A percentile compares a stretch with the other conserved stretches of the same genome.
Evolutionary conservation across 2,797 vertebrate genomes (phyloP).

Genomic region (Dicrostonyx torquatus): DNA sequence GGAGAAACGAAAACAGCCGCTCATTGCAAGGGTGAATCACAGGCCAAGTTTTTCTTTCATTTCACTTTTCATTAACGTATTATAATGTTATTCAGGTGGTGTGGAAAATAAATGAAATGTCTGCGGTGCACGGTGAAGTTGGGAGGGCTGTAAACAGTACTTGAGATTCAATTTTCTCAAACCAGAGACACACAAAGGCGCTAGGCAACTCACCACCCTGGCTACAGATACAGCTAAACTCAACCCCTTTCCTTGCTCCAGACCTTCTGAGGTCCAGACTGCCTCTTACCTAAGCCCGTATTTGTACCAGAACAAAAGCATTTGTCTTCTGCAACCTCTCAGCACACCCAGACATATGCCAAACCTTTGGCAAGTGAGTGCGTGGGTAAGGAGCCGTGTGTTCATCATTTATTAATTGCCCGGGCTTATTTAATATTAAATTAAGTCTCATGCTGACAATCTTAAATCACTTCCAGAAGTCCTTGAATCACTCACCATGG

Average conservation of each 20-base stretch:
- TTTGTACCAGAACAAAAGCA: not conserved
- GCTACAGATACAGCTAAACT: not conserved
- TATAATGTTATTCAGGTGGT: conserved; percentile 2
- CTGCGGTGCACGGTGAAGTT: not conserved
- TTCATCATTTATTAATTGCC: not conserved
- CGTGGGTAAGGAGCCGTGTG: not conserved
- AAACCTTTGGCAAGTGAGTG: not conserved
- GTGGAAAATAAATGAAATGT: conserved; percentile 34
- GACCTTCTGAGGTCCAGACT: too few species aligned
- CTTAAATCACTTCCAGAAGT: conserved; percentile 11
- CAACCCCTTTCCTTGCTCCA: not conserved
- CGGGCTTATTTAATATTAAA: not conserved
- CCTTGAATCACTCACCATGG: not conserved
- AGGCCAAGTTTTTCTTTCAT: conserved; percentile 31
- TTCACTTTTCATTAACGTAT: conserved; percentile 57
- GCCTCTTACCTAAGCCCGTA: not conserved
- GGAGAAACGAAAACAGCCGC: conserved; percentile 14
- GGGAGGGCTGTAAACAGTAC: not conserved
- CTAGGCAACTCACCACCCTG: not conserved
- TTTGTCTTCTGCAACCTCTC: not conserved
- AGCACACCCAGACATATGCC: not conserved
- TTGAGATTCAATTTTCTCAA: not conserved
- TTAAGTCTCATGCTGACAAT: not conserved
- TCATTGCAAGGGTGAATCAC: conserved; percentile 9
- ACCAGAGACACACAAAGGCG: not conserved